Base-by-base conservation (phyloP, 2,113 vertebrate species). In the Amphiprion percula region DNA sequence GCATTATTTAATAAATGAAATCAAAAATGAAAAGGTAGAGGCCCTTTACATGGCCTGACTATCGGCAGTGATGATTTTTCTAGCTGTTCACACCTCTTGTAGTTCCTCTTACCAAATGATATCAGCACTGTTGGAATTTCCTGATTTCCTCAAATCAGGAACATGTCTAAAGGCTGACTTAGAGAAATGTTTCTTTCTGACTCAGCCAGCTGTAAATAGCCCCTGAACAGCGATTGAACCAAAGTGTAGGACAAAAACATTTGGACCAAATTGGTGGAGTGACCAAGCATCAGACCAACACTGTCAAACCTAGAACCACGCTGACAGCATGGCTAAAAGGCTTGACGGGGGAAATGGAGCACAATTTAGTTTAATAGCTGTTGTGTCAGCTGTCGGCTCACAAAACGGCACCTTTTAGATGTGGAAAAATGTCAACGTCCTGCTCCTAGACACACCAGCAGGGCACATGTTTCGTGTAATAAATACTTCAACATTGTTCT, bases 401-500 rank as follows among this genome's bases (percentile, higher is more conserved):
- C 46, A 44, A 16, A 61, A 28, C 59, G 24, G 28, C 56, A 53
- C 26, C 63, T 73, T 54, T 60, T 15, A 37, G 4, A 53, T 49
- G 46, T 39, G 37, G 23, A 83, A 58, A 66, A 73, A 68, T 56
- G 46, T 69, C 33, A 9, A 14, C 0, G 26, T 74, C n/a, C 54
- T 7, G 14, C 64, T 74, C 19, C 44, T n/a, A 28, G 73, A 47
- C 11, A 24, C 54, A 60, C 17, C 59, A 77, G 49, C 68, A 53
- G 26, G 37, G 56, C 15, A 30, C 49, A 30, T 10, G 54, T 49
- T 24, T 17, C 12, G 19, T 17, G 47, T 10, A 60, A 53, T 54
- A 55, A 41, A 76, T 19, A 16, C 37, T 75, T 62, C 28, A 84
- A 54, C 24, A n/a, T 19, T 33, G 5, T 21, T 73, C 16, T n/a